Evolutionary conservation across 2,888 invertebrate genomes (phyloP), one percentile per base, ranked within the genome.

Genomic region (Xylota sylvarum): DNA sequence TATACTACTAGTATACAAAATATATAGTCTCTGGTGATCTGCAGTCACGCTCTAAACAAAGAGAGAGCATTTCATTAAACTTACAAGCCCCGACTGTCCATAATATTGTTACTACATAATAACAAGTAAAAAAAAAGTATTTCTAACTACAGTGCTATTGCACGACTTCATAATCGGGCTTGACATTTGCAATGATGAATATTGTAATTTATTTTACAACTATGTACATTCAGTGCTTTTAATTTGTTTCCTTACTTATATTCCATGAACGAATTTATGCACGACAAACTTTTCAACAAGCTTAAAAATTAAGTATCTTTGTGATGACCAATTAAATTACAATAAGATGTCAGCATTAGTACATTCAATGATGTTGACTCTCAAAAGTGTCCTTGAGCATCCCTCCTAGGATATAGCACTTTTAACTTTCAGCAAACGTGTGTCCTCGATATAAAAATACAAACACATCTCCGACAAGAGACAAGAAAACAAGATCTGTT

Each of bases 161-260:
- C 23, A 14, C 14, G 52, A 30, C 10, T 62, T 40, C 23, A 62
- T 32, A 14, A 30, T 6, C 30, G 46, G 64, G 43, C 30, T 17
- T 64, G 64, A 48, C 64, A 64, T 64, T 14, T 64, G 14, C 64
- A 48, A 17, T 52, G 52, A 52, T 69, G 69, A 30, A 69, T 10
- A 69, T 27, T 56, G 30, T 64, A 64, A 48, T 64, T 48, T 64
- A 14, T 48, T 64, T 56, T 30, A 27, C 32, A 55, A 43, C 43
- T 30, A 4, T n/a, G n/a, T n/a, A 4, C 50, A 50, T 9, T 14
- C 12, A 19, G n/a, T 9, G 10, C 35, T 35, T 35, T 35, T 9
- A 35, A 35, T 7, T 35, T 12, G 37, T 37, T 37, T 37, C 37
- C 10, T 4, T n/a, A n/a, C 5, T 6, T 6, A 7, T 9, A 7